Evolutionary conservation across 2,888 invertebrate species (phyloP).

Genomic region (Morinoia aosen): DNA sequence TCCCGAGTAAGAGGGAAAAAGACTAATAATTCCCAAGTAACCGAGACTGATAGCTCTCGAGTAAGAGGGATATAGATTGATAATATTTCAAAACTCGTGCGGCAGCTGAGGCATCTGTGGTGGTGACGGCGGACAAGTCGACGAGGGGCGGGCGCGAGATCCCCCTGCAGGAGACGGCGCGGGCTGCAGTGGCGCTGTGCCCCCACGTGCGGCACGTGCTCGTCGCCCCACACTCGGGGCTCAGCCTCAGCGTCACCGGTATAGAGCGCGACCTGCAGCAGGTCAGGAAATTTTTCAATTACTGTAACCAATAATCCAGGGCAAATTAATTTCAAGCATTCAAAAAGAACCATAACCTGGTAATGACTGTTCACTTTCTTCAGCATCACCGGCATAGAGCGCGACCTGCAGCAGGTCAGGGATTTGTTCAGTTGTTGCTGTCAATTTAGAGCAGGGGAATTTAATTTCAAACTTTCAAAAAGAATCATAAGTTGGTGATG

Average conservation of each 20-base stretch:
- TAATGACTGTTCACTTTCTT: no score
- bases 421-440: no score
- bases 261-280: slow-evolving; percentile 71
- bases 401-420: slow-evolving; percentile 69
- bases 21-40: no score
- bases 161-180: slow-evolving; percentile 73
- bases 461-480: no score
- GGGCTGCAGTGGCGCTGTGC: slow-evolving; percentile 72
- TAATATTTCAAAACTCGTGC: no score
- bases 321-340: not conserved
- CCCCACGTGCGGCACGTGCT: slow-evolving; percentile 72
- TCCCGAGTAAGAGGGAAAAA: no score
- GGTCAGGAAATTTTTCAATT: no score
- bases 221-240: slow-evolving; percentile 72
- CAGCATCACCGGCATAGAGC: slow-evolving; percentile 71
- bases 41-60: no score
- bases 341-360: no score
- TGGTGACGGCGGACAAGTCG: slow-evolving; percentile 73
- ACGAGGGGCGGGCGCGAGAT: slow-evolving; percentile 72
- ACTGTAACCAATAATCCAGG: not conserved
- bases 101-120: slow-evolving; percentile 72
- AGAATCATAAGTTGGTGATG: no score
- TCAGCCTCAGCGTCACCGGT: slow-evolving; percentile 70
- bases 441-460: no score
- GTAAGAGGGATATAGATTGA: no score